These are phyloP conservation scores for Notospermus geniculatus DNA, from an alignment of 1,140 invertebrate species.

Conservation along the genomic window DNA sequence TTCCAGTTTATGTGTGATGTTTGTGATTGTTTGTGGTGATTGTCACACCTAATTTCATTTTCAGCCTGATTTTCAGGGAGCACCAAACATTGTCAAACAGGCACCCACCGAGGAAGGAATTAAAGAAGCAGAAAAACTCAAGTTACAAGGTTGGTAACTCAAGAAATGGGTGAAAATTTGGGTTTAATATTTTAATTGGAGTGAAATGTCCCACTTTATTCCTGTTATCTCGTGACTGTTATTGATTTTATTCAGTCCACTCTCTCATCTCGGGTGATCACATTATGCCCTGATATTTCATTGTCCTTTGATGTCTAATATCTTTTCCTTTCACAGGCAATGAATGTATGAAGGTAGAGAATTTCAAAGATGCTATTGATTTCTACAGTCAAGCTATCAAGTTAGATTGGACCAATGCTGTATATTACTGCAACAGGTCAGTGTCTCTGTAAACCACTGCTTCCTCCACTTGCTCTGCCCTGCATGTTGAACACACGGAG, in stretches of 20 bases:
- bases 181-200: no score
- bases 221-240: no score
- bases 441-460: no score
- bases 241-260: no score
- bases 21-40: conserved; percentile 29
- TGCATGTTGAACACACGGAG: no score
- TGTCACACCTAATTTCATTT: background rate
- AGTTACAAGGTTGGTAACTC: conserved; percentile 52
- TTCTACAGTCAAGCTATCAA: conserved; percentile 83
- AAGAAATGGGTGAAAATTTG: no score
- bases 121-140: conserved; percentile 43
- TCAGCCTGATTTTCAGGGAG: background rate
- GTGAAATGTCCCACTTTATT: no score
- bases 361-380: conserved; percentile 74
- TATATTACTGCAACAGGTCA: conserved; percentile 86
- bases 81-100: background rate
- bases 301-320: conserved; percentile 9
- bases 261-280: no score
- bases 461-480: no score
- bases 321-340: conserved; percentile 66
- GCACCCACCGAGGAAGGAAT: conserved; percentile 40
- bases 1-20: no score
- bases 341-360: conserved; percentile 76
- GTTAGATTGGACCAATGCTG: conserved; percentile 79
- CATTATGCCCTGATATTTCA: background rate